Evolutionary conservation across 1,140 invertebrate genomes (phyloP).

Genomic region (Pteromalus puparum): DNA sequence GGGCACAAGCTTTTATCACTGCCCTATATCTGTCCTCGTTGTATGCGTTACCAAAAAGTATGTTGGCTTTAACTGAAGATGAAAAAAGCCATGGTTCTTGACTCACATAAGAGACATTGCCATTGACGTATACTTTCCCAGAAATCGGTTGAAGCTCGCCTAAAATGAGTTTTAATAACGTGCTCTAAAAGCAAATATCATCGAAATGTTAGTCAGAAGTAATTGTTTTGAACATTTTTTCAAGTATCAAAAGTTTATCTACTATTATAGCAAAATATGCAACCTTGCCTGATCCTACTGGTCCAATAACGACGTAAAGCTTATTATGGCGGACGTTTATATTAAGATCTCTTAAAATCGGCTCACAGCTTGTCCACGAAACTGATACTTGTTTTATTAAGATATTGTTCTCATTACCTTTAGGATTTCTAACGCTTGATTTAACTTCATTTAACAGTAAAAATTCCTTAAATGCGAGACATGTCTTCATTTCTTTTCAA

Average conservation of each 20-base stretch:
- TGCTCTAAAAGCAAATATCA: no score
- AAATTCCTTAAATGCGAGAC: neutral
- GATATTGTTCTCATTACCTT: neutral
- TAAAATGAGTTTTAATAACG: slow-evolving; percentile 83
- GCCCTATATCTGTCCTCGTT: slow-evolving; percentile 81
- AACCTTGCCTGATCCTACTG: neutral
- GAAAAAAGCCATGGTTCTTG: slow-evolving; percentile 88
- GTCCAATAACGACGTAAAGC: neutral
- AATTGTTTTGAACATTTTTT: no score
- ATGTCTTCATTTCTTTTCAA: no score
- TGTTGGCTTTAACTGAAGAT: slow-evolving; percentile 84
- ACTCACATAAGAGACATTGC: slow-evolving; percentile 82
- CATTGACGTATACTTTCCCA: slow-evolving; percentile 71
- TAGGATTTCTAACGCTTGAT: neutral
- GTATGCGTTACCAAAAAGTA: slow-evolving; percentile 85
- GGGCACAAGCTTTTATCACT: slow-evolving; percentile 84
- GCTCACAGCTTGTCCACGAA: neutral
- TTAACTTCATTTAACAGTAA: neutral
- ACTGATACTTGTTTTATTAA: neutral
- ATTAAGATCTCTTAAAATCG: neutral
- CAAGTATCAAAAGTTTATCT: no score
- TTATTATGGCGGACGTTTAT: neutral
- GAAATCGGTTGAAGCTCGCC: slow-evolving; percentile 80
- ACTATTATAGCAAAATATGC: no score
- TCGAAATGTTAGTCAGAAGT: no score